Evolutionary conservation across 2,113 vertebrate genomes (phyloP).

Genomic region (Cinclus cinclus): DNA sequence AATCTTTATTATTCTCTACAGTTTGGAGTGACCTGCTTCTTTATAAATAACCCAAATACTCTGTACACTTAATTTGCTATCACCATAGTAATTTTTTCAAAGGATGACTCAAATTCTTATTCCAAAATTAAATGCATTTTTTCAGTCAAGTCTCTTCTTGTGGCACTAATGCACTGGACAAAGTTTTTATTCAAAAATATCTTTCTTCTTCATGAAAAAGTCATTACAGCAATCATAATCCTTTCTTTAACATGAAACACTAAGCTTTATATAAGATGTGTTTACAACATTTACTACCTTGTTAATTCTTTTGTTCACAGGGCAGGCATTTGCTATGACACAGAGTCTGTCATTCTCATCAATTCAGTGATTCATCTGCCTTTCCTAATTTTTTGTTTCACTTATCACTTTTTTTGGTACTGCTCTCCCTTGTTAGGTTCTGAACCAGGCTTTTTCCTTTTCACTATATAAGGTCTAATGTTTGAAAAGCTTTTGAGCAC

Average conservation of each 20-base stretch:
- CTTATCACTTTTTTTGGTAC: background rate
- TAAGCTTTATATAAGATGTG: constrained; percentile 1
- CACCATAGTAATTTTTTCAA: constrained; percentile 32
- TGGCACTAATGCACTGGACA: background rate
- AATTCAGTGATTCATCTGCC: background rate
- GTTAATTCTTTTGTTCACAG: background rate
- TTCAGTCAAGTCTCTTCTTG: background rate
- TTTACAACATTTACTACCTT: constrained; percentile 39
- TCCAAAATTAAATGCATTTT: background rate
- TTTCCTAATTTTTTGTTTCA: constrained; percentile 34
- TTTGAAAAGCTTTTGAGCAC: background rate
- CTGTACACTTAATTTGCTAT: background rate
- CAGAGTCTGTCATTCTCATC: background rate
- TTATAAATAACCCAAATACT: constrained; percentile 35
- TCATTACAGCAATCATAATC: background rate
- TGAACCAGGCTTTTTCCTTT: background rate
- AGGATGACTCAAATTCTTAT: constrained; percentile 10
- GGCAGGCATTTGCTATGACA: constrained; percentile 3
- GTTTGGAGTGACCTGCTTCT: background rate
- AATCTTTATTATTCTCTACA: background rate
- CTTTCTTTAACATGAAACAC: background rate
- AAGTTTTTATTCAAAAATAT: background rate
- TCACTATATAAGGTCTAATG: background rate
- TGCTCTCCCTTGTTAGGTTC: background rate
- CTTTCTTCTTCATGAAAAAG: background rate